A percentile compares a stretch with the other conserved stretches of the same genome.
These are phyloP conservation scores for Oreochromis tanganicae DNA, from an alignment of 2,113 vertebrate species.

Conservation along the genomic window DNA sequence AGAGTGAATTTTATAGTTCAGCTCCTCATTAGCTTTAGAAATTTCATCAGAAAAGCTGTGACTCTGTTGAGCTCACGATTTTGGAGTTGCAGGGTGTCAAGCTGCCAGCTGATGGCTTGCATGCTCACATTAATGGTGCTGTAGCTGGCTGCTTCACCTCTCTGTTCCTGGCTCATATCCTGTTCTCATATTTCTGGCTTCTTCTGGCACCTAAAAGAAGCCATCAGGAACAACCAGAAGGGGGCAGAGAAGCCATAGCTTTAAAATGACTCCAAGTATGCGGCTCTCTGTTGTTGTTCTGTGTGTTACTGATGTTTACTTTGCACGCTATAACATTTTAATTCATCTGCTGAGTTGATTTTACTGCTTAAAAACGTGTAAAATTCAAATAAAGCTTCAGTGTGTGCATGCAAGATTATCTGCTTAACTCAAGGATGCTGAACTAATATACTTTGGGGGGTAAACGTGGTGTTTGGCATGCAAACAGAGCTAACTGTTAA, in stretches of 20 bases:
- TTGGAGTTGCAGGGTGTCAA: not conserved
- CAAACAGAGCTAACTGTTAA: conserved; percentile 4
- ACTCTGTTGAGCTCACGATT: not conserved
- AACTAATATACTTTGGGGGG: not conserved
- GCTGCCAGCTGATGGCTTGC: not conserved
- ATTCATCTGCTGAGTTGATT: not conserved
- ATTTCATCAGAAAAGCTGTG: not conserved
- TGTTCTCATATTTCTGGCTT: not conserved
- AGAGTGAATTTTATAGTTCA: not conserved
- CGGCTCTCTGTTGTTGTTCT: not conserved
- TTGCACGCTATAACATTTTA: not conserved
- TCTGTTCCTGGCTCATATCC: not conserved
- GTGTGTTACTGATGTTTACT: not conserved
- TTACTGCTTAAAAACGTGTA: not conserved
- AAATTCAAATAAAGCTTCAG: not conserved
- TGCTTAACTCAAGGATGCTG: not conserved
- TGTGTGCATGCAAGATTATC: not conserved
- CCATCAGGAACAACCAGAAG: conserved; percentile 7
- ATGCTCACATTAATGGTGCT: not conserved
- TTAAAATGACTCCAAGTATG: not conserved
- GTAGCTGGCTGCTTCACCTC: not conserved
- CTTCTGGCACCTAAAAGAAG: not conserved
- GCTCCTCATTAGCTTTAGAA: not conserved
- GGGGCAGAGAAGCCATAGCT: conserved; percentile 21
- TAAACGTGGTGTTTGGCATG: not conserved